Evolutionary conservation across 2,888 invertebrate species (phyloP).

Genomic region (Mechanitis mazaeus): DNA sequence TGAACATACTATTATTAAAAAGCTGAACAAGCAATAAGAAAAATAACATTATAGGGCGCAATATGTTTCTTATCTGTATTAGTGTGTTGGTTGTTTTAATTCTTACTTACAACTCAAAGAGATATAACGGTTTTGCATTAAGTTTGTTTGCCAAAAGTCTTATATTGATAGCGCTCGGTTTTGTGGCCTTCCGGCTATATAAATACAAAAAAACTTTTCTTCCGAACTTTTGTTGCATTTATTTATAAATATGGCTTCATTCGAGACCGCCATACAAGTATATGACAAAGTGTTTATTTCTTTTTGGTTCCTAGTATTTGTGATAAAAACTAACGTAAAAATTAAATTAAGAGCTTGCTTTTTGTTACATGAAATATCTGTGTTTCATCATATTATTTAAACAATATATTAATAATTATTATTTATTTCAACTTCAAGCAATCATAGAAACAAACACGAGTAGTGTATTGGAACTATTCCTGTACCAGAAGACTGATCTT

Average conservation of each 20-base stretch:
- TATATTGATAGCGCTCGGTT: conserved; percentile 35
- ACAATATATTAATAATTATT: too few relatives aligned
- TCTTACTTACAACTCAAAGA: conserved; percentile 22
- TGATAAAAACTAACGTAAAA: too few relatives aligned
- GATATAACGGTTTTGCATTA: conserved; percentile 34
- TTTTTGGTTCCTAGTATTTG: conserved; percentile 8
- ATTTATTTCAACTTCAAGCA: too few relatives aligned
- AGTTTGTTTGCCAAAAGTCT: conserved; percentile 37
- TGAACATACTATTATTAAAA: too few relatives aligned
- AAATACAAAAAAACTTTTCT: conserved; percentile 67
- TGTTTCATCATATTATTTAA: too few relatives aligned
- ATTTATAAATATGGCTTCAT: conserved; percentile 57
- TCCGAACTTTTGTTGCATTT: conserved; percentile 64
- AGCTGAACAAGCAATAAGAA: not conserved
- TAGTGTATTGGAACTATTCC: too few relatives aligned
- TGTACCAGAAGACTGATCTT: too few relatives aligned
- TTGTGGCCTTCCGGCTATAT: conserved; percentile 44
- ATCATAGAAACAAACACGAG: too few relatives aligned
- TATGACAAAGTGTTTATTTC: conserved; percentile 26
- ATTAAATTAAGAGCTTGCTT: too few relatives aligned
- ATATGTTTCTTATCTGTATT: conserved; percentile 14
- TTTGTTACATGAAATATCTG: too few relatives aligned
- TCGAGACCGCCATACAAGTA: conserved; percentile 40
- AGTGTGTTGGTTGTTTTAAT: conserved; percentile 11
- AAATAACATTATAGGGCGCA: not conserved